Percentiles rank a stretch among this genome's conserved stretches.
These are phyloP conservation scores for Cyphomyrus plagiostoma DNA, from an alignment of 2,113 vertebrate genomes.

Conservation along the genomic window DNA sequence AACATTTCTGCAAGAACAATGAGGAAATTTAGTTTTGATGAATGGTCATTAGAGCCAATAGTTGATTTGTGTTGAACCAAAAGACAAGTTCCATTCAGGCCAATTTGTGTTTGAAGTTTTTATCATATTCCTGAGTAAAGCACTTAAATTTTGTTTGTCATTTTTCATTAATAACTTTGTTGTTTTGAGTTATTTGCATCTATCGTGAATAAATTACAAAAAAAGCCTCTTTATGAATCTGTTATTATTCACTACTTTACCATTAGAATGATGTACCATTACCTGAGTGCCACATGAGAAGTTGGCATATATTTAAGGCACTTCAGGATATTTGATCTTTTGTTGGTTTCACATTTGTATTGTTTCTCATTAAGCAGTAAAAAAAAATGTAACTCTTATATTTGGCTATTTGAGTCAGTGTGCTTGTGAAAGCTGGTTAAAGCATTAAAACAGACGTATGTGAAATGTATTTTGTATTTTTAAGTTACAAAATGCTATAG, in stretches of 20 bases:
- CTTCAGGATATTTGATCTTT: neutral
- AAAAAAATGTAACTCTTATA: neutral
- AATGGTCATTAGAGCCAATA: too few species aligned
- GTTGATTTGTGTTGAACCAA: too few species aligned
- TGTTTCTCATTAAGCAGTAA: neutral
- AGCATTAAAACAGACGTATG: neutral
- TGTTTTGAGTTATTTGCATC: neutral
- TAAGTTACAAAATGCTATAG: neutral
- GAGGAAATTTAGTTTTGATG: too few species aligned
- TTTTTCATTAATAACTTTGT: neutral
- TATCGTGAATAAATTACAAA: neutral
- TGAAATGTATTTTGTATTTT: neutral
- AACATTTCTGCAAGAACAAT: too few species aligned
- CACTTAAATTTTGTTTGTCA: neutral
- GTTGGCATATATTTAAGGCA: neutral
- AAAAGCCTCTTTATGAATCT: neutral
- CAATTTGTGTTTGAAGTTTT: too few species aligned
- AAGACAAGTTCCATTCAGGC: too few species aligned
- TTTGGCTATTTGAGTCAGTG: neutral
- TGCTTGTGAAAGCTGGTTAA: neutral
- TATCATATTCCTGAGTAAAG: neutral
- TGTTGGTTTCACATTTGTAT: neutral
- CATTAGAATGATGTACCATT: neutral
- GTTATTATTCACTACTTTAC: neutral
- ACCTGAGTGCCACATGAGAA: neutral